Evolutionary conservation across 2,113 vertebrate species (phyloP).

Genomic region (Platanista minor): DNA sequence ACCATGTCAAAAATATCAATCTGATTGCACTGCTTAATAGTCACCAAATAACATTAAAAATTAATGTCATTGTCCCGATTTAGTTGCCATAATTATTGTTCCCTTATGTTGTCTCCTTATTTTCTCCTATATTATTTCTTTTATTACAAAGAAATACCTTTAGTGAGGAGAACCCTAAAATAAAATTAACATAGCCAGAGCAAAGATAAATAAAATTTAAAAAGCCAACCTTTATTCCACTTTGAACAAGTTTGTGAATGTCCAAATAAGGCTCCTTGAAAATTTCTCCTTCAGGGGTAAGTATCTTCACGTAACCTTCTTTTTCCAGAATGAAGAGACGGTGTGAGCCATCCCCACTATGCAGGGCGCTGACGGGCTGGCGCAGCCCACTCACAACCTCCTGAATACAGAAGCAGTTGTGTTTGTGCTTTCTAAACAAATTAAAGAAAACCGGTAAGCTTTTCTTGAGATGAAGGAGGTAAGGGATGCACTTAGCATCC

Average conservation of each 20-base stretch:
- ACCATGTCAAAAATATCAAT: not conserved
- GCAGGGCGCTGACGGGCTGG: conserved; percentile 91
- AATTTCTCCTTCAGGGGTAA: conserved; percentile 90
- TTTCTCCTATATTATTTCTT: conserved; percentile 27
- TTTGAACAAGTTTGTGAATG: conserved; percentile 99
- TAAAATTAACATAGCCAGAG: conserved; percentile 55
- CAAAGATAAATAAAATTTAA: conserved; percentile 74
- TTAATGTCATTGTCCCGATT: not conserved
- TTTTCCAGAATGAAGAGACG: conserved; percentile 97
- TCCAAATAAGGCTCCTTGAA: conserved; percentile 97
- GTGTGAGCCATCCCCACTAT: conserved; percentile 94
- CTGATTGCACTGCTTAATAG: not conserved
- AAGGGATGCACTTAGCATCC: rapidly evolving
- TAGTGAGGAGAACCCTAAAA: not conserved
- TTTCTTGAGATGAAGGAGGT: not conserved
- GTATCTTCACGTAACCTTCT: conserved; percentile 95
- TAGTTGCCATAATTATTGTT: not conserved
- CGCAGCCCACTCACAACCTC: conserved; percentile 93
- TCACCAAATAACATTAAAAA: conserved; percentile 30
- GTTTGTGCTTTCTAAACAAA: conserved; percentile 95
- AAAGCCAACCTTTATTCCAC: conserved; percentile 94
- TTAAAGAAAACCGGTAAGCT: conserved; percentile 52
- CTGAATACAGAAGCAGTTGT: conserved; percentile 97
- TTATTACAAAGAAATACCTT: conserved; percentile 42
- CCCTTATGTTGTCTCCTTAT: not conserved